A percentile compares a stretch with the other conserved stretches of the same genome.
phyloP scores from a whole-genome alignment of 2,113 vertebrate genomes.

The Mirounga angustirostris region DNA sequence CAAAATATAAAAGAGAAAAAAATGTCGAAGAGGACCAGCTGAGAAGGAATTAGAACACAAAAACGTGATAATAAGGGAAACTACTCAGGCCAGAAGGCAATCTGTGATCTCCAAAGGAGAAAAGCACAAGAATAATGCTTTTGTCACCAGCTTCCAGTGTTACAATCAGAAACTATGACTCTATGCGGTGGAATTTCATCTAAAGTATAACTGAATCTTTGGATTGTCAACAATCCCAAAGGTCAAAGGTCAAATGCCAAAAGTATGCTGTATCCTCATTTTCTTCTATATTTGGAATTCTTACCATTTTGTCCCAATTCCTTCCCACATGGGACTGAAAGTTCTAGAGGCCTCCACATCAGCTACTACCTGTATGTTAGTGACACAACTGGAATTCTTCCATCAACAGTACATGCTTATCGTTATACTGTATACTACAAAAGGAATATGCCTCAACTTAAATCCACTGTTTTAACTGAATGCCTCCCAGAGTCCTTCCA shows the following conservation, averaged over 20 bases:
- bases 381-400: not conserved
- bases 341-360: not conserved
- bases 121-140: not conserved
- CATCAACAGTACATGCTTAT: too few species aligned
- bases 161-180: slow-evolving; percentile 31
- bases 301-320: not conserved
- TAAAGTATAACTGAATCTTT: slow-evolving; percentile 15
- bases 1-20: not conserved
- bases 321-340: not conserved
- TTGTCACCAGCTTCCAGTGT: not conserved
- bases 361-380: not conserved
- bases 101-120: not conserved
- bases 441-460: not conserved
- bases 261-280: slow-evolving; percentile 11
- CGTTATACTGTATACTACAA: not conserved
- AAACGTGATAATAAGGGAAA: not conserved
- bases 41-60: not conserved
- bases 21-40: not conserved
- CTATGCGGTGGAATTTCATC: slow-evolving; percentile 27
- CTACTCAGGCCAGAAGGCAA: not conserved
- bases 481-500: not conserved
- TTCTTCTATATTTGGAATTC: slow-evolving; percentile 69
- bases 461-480: not conserved
- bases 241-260: slow-evolving; percentile 59
- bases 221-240: slow-evolving; percentile 60